phyloP scores from a whole-genome alignment of 2,113 vertebrate species.

The Diphyllodes magnificus region DNA sequence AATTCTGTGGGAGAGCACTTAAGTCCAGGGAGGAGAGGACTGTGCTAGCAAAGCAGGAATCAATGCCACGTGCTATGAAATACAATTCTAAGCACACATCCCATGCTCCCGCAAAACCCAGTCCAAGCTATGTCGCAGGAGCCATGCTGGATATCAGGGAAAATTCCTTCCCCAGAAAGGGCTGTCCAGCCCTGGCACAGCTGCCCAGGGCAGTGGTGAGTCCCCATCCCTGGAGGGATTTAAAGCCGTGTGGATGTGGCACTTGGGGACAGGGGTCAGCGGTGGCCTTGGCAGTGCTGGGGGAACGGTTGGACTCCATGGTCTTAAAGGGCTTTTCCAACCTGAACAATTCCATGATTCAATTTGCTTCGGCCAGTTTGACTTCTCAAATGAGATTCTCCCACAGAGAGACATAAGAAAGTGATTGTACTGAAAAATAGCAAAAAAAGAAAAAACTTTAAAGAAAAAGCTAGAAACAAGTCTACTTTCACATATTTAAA shows the following conservation, averaged over 20 bases:
- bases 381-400: not conserved
- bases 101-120: not conserved
- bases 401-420: not conserved
- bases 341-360: not conserved
- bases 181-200: not conserved
- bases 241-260: not conserved
- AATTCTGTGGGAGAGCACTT: not conserved
- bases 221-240: not conserved
- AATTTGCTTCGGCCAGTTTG: not conserved
- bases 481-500: not conserved
- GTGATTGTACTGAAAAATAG: not conserved
- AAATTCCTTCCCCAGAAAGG: not conserved
- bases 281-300: not conserved
- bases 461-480: not conserved
- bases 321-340: not conserved
- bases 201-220: not conserved
- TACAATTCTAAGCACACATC: not conserved
- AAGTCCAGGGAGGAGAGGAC: not conserved
- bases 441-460: not conserved
- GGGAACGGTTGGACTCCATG: rapidly evolving
- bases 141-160: not conserved
- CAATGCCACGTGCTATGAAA: not conserved
- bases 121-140: rapidly evolving
- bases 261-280: rapidly evolving
- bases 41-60: not conserved